These are phyloP conservation scores for Crotophaga sulcirostris DNA, from an alignment of 2,113 vertebrate genomes.

Conservation along the genomic window DNA sequence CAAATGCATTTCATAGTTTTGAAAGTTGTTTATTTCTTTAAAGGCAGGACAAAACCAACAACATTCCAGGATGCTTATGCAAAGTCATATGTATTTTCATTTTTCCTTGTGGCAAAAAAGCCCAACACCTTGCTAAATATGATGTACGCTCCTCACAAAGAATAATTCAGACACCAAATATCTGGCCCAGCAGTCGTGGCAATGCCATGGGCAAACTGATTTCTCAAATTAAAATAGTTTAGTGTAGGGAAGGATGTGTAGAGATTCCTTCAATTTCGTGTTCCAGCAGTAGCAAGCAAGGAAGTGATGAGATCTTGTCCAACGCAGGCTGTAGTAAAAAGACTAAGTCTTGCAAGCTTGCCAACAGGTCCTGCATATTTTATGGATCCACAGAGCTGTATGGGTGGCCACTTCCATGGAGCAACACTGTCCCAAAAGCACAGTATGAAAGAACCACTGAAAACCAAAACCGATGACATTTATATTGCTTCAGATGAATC, in stretches of 20 bases:
- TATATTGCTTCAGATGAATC: background rate
- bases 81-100: background rate
- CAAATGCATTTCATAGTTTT: background rate
- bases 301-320: background rate
- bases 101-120: rapidly evolving
- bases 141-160: background rate
- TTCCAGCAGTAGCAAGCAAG: background rate
- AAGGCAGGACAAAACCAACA: background rate
- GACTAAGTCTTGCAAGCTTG: rapidly evolving
- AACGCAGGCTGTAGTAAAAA: background rate
- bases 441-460: background rate
- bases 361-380: background rate
- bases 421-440: rapidly evolving
- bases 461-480: background rate
- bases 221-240: background rate
- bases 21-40: background rate
- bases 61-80: background rate
- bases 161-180: background rate
- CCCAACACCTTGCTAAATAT: background rate
- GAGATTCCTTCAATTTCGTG: background rate
- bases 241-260: background rate
- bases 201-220: background rate
- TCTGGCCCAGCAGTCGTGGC: background rate
- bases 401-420: background rate
- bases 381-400: background rate